Evolutionary conservation across 2,888 invertebrate genomes (phyloP).

Genomic region (Eupithecia tripunctaria): DNA sequence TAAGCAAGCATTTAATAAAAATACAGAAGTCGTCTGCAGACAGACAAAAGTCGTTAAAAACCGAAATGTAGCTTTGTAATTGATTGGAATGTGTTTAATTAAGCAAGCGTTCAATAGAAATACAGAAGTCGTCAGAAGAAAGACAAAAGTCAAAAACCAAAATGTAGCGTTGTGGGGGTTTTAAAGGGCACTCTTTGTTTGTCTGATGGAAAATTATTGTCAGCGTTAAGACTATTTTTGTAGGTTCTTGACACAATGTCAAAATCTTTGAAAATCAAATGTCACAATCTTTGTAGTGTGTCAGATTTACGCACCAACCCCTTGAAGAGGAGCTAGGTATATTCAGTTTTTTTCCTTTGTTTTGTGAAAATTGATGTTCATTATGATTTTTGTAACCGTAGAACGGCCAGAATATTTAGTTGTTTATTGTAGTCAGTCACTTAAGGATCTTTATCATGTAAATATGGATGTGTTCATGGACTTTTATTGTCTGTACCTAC

Average conservation of each 20-base stretch:
- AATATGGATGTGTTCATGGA: neutral
- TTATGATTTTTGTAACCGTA: neutral
- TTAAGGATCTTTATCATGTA: neutral
- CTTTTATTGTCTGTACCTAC: neutral
- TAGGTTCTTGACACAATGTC: too few relatives aligned
- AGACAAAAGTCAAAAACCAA: neutral
- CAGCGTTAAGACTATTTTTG: too few relatives aligned
- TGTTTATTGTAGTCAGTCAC: neutral
- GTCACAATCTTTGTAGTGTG: too few relatives aligned
- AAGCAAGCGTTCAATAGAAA: neutral
- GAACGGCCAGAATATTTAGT: neutral
- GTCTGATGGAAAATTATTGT: neutral
- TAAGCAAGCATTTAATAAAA: neutral
- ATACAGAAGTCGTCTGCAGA: neutral
- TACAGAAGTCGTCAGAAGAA: neutral
- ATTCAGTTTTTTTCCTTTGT: too few relatives aligned
- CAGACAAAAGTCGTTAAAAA: neutral
- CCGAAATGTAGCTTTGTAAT: neutral
- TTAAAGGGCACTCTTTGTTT: neutral
- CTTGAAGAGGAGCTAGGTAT: too few relatives aligned
- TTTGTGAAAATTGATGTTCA: neutral
- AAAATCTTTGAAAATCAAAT: too few relatives aligned
- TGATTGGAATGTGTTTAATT: slow-evolving; percentile 17
- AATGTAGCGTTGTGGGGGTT: neutral
- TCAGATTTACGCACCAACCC: too few relatives aligned